Base-by-base conservation (phyloP, 1,140 invertebrate genomes). In the Aphidius ervi region DNA sequence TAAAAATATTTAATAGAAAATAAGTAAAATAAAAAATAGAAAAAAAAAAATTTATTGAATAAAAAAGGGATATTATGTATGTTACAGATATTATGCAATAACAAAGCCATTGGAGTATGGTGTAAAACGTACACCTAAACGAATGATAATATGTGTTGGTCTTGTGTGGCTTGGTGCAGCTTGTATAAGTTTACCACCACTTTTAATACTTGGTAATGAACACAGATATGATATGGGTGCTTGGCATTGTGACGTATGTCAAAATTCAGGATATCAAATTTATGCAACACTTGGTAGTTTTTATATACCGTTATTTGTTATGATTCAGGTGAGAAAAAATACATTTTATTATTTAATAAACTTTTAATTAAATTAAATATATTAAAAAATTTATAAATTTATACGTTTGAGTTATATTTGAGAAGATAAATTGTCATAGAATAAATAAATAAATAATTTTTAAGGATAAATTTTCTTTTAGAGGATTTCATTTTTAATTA, bases 201-300 rank as follows among this genome's bases (percentile, higher is more conserved):
- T 94, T 46, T 82, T 96, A 48, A 91, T 95, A 67, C 82, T 95
- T 58, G 93, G 93, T 46, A 95, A 95, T 78, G 91, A 92, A 74
- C 87, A 93, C 76, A 76, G 75, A 40, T 73, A 74, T 0, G 70
- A 78, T 46, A 74, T 71, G 31, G 85, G 85, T n/a, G 83, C 85
- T 3, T 68, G 71, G 39, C 86, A 86, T 48, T 95, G 93, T 75
- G 82, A 85, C 37, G 91, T 95, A 37, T 93, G 90, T 62, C 91
- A 94, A 74, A 90, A 92, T 74, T 90, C 91, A 74, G 90, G 86
- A 64, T 95, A 91, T 78, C 92, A 94, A 79, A 88, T 95, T 54
- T 95, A 95, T 76, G 94, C 93, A 37, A 95, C 93, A 1, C 80
- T 94, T 60, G 90, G 90, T 46, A 93, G 91, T 49, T 95, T 95